Percentiles rank a stretch among this genome's conserved stretches.
phyloP scores from a whole-genome alignment of 2,888 invertebrate species.

The Drepanosiphum platanoidis region DNA sequence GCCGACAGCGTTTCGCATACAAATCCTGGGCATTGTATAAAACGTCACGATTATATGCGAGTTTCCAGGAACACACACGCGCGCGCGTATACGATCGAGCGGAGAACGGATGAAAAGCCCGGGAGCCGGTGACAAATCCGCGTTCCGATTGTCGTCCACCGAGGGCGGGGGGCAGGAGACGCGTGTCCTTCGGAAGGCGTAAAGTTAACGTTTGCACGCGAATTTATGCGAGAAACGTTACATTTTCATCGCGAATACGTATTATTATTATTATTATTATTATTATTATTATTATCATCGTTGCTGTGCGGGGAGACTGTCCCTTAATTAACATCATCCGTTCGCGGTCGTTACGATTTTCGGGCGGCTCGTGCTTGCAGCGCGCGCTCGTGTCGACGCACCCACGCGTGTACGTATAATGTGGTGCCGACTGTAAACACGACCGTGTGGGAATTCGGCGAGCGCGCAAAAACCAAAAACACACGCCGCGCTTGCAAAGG shows the following conservation, averaged over 20 bases:
- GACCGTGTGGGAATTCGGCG: not conserved
- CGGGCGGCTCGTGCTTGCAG: not conserved
- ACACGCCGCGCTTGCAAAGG: not conserved
- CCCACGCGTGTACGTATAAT: not conserved
- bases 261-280: not conserved
- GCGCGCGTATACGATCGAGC: not conserved
- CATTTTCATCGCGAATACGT: not conserved
- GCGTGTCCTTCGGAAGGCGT: not conserved
- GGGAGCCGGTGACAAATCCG: not conserved
- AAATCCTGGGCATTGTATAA: too few relatives aligned
- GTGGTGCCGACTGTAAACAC: too few relatives aligned
- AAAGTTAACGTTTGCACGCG: conserved; percentile 24
- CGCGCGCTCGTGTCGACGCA: not conserved
- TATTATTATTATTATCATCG: not conserved
- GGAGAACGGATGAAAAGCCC: not conserved
- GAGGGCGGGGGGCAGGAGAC: not conserved
- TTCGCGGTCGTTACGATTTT: conserved; percentile 37
- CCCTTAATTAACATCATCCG: conserved; percentile 54
- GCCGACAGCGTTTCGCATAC: too few relatives aligned
- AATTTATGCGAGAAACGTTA: too few relatives aligned
- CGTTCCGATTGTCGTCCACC: not conserved
- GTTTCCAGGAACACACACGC: too few relatives aligned
- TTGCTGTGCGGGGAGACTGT: not conserved
- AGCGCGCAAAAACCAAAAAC: conserved; percentile 27
- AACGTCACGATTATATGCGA: too few relatives aligned